Conservation (phyloP, 2,888 invertebrate species). For the Dorcus parallelipipedus region DNA sequence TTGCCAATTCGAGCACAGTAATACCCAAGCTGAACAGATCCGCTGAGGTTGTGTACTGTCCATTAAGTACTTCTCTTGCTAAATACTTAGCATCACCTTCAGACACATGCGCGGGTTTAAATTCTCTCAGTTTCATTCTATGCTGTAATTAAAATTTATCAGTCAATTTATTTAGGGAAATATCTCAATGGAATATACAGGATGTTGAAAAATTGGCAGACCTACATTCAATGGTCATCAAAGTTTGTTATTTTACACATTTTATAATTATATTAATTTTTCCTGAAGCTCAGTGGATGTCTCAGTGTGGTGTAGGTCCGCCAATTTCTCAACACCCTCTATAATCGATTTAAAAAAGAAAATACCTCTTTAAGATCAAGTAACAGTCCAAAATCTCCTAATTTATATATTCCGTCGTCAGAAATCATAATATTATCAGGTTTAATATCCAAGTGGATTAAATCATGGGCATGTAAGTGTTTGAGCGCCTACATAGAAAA, state of each 20-base stretch:
- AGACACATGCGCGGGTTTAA: conserved; percentile 41
- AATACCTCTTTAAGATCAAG: conserved; percentile 57
- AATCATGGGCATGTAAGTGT: conserved; percentile 63
- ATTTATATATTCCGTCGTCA: conserved; percentile 62
- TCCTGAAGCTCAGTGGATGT: no score
- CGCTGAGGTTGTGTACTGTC: conserved; percentile 63
- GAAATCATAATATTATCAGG: conserved; percentile 73
- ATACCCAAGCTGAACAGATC: conserved; percentile 76
- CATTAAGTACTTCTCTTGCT: conserved; percentile 67
- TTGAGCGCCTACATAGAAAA: conserved; percentile 54
- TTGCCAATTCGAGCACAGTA: conserved; percentile 66
- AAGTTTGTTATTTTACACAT: no score
- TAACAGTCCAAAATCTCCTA: conserved; percentile 74
- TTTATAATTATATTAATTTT: no score
- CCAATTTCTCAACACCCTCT: no score
- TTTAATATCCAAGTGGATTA: conserved; percentile 75
- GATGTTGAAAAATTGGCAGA: no score
- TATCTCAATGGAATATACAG: neutral
- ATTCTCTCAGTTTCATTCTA: neutral
- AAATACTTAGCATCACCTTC: conserved; percentile 77
- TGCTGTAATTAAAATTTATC: neutral
- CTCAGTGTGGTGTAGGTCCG: no score
- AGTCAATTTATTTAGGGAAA: neutral
- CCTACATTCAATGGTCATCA: no score
- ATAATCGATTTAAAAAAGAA: conserved; percentile 2